phyloP scores from a whole-genome alignment of 2,113 vertebrate genomes.

The Neolamprologus brichardi region DNA sequence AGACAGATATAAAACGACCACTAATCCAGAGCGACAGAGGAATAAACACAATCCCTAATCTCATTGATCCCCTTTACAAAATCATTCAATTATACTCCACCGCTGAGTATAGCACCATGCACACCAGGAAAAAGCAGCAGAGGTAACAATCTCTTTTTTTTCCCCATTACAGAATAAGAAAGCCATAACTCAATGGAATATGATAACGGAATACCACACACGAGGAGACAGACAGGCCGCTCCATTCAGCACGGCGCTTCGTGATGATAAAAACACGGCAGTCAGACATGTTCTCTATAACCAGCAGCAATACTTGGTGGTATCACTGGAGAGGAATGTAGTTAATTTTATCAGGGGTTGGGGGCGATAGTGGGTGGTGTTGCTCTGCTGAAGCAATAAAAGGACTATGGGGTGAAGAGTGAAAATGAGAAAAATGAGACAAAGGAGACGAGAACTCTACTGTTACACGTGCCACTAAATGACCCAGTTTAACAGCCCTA shows the following conservation, averaged over 20 bases:
- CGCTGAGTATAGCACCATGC: not conserved
- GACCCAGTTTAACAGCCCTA: slow-evolving; percentile 54
- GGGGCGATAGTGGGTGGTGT: not conserved
- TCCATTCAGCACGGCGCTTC: slow-evolving; percentile 1
- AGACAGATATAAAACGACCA: slow-evolving; percentile 45
- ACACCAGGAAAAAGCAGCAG: slow-evolving; percentile 6
- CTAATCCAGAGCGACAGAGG: slow-evolving; percentile 65
- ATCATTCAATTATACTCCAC: slow-evolving; percentile 65
- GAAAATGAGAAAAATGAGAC: not conserved
- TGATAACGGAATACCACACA: slow-evolving; percentile 28
- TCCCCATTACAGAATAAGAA: slow-evolving; percentile 15
- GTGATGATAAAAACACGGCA: slow-evolving; percentile 2
- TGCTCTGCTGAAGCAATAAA: slow-evolving; percentile 5
- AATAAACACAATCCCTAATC: slow-evolving; percentile 70
- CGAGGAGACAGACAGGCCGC: not conserved
- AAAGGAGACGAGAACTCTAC: not conserved
- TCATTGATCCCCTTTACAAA: slow-evolving; percentile 55
- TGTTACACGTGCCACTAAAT: slow-evolving; percentile 31
- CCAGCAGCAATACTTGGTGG: not conserved
- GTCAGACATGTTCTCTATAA: not conserved
- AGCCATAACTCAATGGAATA: not conserved
- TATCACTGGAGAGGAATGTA: slow-evolving; percentile 34
- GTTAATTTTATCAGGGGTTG: slow-evolving; percentile 18
- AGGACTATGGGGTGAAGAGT: not conserved
- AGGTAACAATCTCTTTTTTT: slow-evolving; percentile 34